phyloP scores from a whole-genome alignment of 2,888 invertebrate genomes.

The Troglohyphantes excavatus region DNA sequence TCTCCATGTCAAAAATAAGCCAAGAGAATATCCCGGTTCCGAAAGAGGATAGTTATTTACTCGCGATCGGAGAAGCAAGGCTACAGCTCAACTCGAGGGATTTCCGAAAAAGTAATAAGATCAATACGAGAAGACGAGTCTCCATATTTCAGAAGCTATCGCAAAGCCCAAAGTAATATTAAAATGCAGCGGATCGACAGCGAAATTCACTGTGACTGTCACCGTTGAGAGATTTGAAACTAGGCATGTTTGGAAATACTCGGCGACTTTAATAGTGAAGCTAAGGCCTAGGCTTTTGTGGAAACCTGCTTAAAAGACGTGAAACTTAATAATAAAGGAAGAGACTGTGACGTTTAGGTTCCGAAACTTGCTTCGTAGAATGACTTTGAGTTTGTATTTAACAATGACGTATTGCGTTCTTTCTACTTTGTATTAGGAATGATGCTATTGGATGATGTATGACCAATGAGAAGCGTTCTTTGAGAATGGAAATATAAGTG shows the following conservation, averaged over 20 bases:
- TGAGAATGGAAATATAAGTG: too few relatives aligned
- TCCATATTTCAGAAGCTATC: conserved; percentile 10
- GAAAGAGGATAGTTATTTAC: conserved; percentile 19
- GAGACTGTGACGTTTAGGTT: not conserved
- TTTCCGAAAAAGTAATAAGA: conserved; percentile 27
- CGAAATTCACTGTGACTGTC: not conserved
- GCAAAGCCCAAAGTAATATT: not conserved
- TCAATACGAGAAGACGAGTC: not conserved
- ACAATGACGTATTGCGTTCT: too few relatives aligned
- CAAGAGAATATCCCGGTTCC: not conserved
- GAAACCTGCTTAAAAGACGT: not conserved
- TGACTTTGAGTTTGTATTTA: not conserved
- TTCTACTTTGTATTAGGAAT: too few relatives aligned
- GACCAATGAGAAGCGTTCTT: too few relatives aligned
- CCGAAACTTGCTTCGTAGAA: not conserved
- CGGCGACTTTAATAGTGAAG: not conserved
- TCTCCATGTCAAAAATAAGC: not conserved
- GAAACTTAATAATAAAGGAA: not conserved
- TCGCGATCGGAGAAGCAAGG: not conserved
- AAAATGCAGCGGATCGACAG: not conserved
- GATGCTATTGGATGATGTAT: too few relatives aligned
- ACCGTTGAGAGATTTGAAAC: not conserved
- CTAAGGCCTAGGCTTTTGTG: not conserved
- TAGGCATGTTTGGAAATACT: not conserved
- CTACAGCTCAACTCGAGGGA: not conserved